Conservation (phyloP, 2,113 vertebrate genomes). For the Zosterops lateralis region DNA sequence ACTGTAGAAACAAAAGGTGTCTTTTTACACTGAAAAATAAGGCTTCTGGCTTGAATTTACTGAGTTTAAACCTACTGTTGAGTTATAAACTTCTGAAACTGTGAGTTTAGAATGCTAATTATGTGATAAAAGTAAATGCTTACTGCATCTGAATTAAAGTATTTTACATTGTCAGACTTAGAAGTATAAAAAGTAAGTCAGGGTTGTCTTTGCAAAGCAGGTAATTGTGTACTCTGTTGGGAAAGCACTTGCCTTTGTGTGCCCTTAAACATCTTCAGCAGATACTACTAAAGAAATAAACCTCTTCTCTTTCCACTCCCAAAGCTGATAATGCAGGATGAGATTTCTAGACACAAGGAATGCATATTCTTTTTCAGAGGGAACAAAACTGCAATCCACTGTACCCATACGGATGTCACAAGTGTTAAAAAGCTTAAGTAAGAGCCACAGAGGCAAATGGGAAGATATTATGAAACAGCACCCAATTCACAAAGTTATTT, state of each 20-base stretch:
- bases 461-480: background rate
- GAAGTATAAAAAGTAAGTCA: conserved; percentile 1
- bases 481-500: background rate
- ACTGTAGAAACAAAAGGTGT: background rate
- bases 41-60: conserved; percentile 7
- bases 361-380: background rate
- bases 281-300: conserved; percentile 8
- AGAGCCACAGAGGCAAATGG: background rate
- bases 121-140: conserved; percentile 32
- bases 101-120: conserved; percentile 44
- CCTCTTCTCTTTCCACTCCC: background rate
- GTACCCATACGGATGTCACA: background rate
- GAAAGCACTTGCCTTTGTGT: background rate
- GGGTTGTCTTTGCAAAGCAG: conserved; percentile 30
- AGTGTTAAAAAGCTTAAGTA: background rate
- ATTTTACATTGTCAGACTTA: background rate
- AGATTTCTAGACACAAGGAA: background rate
- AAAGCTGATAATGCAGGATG: background rate
- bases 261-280: conserved; percentile 1
- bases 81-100: conserved; percentile 32
- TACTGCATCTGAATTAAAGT: background rate
- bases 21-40: background rate
- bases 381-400: background rate
- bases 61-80: conserved; percentile 4
- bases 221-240: conserved; percentile 8